Conservation (phyloP, 1,140 invertebrate genomes). For the Drosophila grimshawi region DNA sequence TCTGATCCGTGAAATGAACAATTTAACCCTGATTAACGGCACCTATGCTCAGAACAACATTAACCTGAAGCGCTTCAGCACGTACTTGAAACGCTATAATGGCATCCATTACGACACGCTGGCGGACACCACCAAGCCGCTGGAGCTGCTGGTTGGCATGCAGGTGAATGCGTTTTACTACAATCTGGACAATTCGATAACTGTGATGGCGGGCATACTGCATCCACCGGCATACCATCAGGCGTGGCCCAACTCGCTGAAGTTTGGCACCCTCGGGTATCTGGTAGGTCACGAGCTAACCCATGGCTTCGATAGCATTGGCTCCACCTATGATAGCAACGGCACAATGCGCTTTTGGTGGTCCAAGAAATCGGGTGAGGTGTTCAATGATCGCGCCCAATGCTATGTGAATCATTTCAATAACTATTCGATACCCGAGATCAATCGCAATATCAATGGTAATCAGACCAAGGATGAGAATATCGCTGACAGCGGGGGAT, state of each 20-base stretch:
- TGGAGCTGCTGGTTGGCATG: slow-evolving; percentile 63
- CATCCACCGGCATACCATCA: slow-evolving; percentile 96
- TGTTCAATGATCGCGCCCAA: slow-evolving; percentile 85
- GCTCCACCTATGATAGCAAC: slow-evolving; percentile 53
- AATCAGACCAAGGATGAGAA: slow-evolving; percentile 89
- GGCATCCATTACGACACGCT: slow-evolving; percentile 48
- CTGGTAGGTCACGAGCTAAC: slow-evolving; percentile 76
- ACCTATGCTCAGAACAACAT: slow-evolving; percentile 57
- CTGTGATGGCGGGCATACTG: slow-evolving; percentile 92
- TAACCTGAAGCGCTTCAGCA: slow-evolving; percentile 45
- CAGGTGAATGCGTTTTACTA: slow-evolving; percentile 82
- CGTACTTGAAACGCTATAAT: slow-evolving; percentile 48
- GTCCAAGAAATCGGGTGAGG: slow-evolving; percentile 57
- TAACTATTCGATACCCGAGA: slow-evolving; percentile 78
- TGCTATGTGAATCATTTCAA: slow-evolving; percentile 91
- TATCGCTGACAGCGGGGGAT: slow-evolving; percentile 93
- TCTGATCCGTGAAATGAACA: slow-evolving; percentile 52
- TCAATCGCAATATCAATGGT: slow-evolving; percentile 86
- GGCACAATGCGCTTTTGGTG: slow-evolving; percentile 75
- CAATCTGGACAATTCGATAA: slow-evolving; percentile 74
- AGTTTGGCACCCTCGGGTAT: slow-evolving; percentile 75
- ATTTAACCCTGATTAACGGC: slow-evolving; percentile 34
- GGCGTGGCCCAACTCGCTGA: slow-evolving; percentile 69
- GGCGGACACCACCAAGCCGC: slow-evolving; percentile 56
- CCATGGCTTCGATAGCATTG: slow-evolving; percentile 71